Percentiles rank a stretch among this genome's conserved stretches.
These are phyloP conservation scores for Ptilonorhynchus violaceus DNA, from an alignment of 2,113 vertebrate species.

Conservation along the genomic window DNA sequence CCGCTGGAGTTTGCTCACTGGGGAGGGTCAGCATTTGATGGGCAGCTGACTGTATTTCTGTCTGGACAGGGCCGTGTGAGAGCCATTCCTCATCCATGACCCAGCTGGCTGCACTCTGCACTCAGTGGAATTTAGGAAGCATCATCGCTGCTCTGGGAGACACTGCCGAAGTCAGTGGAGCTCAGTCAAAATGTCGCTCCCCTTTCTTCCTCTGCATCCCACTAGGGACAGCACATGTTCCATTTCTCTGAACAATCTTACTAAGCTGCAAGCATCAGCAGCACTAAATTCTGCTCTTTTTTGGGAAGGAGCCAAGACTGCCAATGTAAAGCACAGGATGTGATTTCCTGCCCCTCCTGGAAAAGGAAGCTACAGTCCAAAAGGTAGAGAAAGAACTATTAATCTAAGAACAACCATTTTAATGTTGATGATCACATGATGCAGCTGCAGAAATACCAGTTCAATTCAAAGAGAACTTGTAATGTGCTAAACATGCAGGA, in stretches of 20 bases:
- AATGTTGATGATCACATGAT: constrained; percentile 10
- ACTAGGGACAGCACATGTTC: neutral
- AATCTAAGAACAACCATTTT: constrained; percentile 50
- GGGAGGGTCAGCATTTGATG: accelerated
- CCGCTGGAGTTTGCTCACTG: accelerated
- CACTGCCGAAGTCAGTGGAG: neutral
- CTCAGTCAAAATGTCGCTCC: neutral
- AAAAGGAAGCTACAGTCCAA: constrained; percentile 43
- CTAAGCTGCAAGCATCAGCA: neutral
- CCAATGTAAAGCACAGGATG: constrained; percentile 24
- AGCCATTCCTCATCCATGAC: neutral
- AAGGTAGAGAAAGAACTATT: constrained; percentile 52
- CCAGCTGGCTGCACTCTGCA: neutral
- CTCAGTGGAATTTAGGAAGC: neutral
- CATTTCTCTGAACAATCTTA: neutral
- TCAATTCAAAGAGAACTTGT: constrained; percentile 27
- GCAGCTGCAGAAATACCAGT: constrained; percentile 3
- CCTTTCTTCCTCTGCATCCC: neutral
- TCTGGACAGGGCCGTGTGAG: accelerated
- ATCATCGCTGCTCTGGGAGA: neutral
- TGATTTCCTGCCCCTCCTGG: constrained; percentile 45
- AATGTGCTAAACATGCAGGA: neutral
- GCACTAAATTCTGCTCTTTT: neutral
- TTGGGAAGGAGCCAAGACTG: constrained; percentile 38
- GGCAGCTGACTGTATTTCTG: neutral